Percentiles rank a stretch among this genome's conserved stretches.
phyloP scores from a whole-genome alignment of 2,113 vertebrate genomes.

The Scomber colias region DNA sequence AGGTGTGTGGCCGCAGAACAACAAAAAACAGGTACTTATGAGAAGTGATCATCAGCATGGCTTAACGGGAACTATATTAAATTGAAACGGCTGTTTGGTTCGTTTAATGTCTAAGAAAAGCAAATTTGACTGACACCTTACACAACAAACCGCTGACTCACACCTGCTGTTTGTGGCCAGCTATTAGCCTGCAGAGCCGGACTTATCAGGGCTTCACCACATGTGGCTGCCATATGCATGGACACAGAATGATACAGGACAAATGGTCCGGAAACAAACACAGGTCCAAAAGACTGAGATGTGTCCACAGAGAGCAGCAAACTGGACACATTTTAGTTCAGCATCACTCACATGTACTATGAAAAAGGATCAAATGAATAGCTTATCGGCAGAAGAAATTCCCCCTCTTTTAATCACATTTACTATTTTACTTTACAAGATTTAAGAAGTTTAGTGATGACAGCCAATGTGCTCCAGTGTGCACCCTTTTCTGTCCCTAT shows the following conservation, averaged over 20 bases:
- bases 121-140: background rate
- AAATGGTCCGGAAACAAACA: background rate
- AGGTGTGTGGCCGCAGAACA: background rate
- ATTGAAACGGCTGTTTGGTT: slow-evolving; percentile 4
- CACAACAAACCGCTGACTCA: slow-evolving; percentile 15
- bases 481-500: no score
- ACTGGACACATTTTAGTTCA: background rate
- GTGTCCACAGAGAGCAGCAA: background rate
- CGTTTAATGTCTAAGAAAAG: background rate
- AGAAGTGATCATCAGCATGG: background rate
- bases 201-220: slow-evolving; percentile 23
- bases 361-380: background rate
- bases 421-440: background rate
- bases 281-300: background rate
- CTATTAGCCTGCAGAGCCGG: background rate
- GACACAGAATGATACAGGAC: slow-evolving; percentile 19
- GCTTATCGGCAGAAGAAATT: no score
- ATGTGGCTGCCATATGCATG: slow-evolving; percentile 61
- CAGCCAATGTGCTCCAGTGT: no score
- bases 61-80: background rate
- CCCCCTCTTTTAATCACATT: background rate
- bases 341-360: background rate
- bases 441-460: no score
- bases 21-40: background rate
- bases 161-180: background rate